Evolutionary conservation across 2,797 vertebrate species (phyloP).

Genomic region (Triplophysa yarkandensis): DNA sequence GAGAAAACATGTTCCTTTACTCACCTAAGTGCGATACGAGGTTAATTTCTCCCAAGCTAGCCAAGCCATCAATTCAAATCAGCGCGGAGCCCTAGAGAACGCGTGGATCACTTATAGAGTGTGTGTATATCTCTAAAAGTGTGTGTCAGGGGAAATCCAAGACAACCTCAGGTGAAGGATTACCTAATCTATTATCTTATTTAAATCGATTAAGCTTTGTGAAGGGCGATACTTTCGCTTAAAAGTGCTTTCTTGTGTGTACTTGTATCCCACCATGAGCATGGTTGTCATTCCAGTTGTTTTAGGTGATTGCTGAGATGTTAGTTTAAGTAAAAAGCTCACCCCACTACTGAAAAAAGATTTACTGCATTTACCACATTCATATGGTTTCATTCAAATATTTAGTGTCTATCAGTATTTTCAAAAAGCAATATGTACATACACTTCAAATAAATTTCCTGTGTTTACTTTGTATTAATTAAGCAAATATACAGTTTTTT

Average conservation of each 20-base stretch:
- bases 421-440: too few relatives aligned
- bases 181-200: slow-evolving; percentile 37
- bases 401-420: too few relatives aligned
- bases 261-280: too few relatives aligned
- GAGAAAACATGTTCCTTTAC: slow-evolving; percentile 38
- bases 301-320: background rate
- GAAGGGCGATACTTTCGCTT: slow-evolving; percentile 13
- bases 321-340: background rate
- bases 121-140: background rate
- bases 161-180: slow-evolving; percentile 21
- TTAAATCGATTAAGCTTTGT: slow-evolving; percentile 39
- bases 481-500: too few relatives aligned
- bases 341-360: too few relatives aligned
- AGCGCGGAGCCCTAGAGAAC: slow-evolving; percentile 30
- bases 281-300: background rate
- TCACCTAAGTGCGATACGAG: slow-evolving; percentile 33
- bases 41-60: slow-evolving; percentile 40
- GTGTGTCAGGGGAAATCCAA: slow-evolving; percentile 21
- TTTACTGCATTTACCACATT: too few relatives aligned
- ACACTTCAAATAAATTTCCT: too few relatives aligned
- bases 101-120: background rate
- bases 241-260: background rate
- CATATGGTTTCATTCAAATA: too few relatives aligned
- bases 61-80: slow-evolving; percentile 46
- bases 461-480: too few relatives aligned